phyloP scores from a whole-genome alignment of 2,113 vertebrate genomes.

The Channa argus region DNA sequence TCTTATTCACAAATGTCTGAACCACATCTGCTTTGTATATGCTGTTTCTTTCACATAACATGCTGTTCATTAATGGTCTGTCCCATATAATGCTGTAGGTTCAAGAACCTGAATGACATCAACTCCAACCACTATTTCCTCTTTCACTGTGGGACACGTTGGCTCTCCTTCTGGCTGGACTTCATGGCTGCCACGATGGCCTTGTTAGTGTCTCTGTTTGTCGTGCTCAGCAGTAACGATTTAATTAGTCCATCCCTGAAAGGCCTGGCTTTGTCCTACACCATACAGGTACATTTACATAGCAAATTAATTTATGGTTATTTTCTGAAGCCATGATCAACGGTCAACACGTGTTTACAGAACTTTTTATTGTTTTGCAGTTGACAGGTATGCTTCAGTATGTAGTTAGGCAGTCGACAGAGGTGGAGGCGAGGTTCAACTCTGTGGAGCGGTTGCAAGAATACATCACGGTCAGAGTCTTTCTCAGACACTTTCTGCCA shows the following conservation, averaged over 20 bases:
- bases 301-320: neutral
- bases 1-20: neutral
- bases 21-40: neutral
- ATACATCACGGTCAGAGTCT: constrained; percentile 74
- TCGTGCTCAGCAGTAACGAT: constrained; percentile 75
- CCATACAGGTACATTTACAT: constrained; percentile 79
- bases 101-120: constrained; percentile 82
- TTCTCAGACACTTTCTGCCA: neutral
- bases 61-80: neutral
- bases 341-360: constrained; percentile 36
- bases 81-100: constrained; percentile 69
- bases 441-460: constrained; percentile 84
- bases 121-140: constrained; percentile 84
- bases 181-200: constrained; percentile 75
- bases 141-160: constrained; percentile 82
- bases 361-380: constrained; percentile 49
- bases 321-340: constrained; percentile 41
- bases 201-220: constrained; percentile 80
- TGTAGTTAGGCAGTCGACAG: constrained; percentile 73
- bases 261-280: constrained; percentile 86
- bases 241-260: constrained; percentile 78
- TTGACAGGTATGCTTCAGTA: constrained; percentile 85
- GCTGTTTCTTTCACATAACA: neutral
- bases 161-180: constrained; percentile 85
- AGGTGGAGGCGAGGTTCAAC: constrained; percentile 86